Conservation (phyloP, 2,113 vertebrate species). For the Ailuropoda melanoleuca region DNA sequence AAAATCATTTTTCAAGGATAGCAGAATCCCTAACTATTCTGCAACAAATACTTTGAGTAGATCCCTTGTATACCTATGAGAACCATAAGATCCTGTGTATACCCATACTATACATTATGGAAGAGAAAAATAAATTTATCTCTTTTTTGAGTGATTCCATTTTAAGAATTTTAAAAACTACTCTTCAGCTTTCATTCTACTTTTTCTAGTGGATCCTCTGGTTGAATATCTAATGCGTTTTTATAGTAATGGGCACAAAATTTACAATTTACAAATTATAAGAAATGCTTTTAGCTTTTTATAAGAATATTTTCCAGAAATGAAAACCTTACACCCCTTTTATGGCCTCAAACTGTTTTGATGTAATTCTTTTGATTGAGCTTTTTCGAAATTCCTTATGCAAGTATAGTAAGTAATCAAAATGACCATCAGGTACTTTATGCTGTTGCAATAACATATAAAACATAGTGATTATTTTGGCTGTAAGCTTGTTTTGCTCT, state of each 20-base stretch:
- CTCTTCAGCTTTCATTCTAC: not conserved
- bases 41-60: not conserved
- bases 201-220: not conserved
- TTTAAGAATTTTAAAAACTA: not conserved
- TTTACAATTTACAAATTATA: not conserved
- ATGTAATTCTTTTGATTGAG: not conserved
- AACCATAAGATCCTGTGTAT: not conserved
- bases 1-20: not conserved
- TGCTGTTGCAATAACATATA: not conserved
- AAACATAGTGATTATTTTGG: not conserved
- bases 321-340: not conserved
- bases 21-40: not conserved
- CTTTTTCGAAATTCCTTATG: not conserved
- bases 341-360: not conserved
- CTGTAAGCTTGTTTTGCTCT: not conserved
- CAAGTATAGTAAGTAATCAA: not conserved
- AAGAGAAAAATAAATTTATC: not conserved
- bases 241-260: not conserved
- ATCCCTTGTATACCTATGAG: not conserved
- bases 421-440: not conserved
- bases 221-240: not conserved
- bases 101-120: not conserved
- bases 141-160: not conserved
- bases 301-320: constrained; percentile 13
- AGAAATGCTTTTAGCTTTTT: not conserved